These are phyloP conservation scores for Caenorhabditis angaria DNA, from an alignment of 2,888 invertebrate genomes.

Conservation along the genomic window DNA sequence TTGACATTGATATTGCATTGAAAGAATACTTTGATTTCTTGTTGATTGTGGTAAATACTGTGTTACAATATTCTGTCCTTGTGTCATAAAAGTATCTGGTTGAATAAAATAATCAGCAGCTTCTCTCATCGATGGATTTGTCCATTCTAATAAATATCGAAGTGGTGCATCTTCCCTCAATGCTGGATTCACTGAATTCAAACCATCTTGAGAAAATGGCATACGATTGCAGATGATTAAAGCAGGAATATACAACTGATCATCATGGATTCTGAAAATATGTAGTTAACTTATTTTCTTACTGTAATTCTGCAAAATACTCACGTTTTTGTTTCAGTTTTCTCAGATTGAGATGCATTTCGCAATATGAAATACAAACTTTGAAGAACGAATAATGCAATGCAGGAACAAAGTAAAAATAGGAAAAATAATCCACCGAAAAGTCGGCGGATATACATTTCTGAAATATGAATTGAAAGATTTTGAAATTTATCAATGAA, in stretches of 20 bases:
- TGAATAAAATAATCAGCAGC: slow-evolving; percentile 45
- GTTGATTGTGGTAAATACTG: slow-evolving; percentile 34
- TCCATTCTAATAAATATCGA: slow-evolving; percentile 61
- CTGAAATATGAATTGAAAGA: neutral
- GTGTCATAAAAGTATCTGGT: slow-evolving; percentile 31
- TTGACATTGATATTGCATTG: slow-evolving; percentile 57
- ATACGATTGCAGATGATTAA: slow-evolving; percentile 61
- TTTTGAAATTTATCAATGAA: neutral
- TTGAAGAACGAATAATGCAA: slow-evolving; percentile 57
- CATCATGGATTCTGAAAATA: slow-evolving; percentile 41
- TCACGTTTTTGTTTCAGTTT: slow-evolving; percentile 49
- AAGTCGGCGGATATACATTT: slow-evolving; percentile 28
- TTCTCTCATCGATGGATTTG: slow-evolving; percentile 50
- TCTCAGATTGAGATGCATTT: slow-evolving; percentile 46
- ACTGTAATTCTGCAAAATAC: slow-evolving; percentile 6
- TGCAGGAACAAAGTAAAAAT: slow-evolving; percentile 44
- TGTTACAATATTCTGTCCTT: slow-evolving; percentile 36
- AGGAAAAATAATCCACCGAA: slow-evolving; percentile 45
- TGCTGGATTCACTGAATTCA: slow-evolving; percentile 46
- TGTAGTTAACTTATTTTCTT: neutral
- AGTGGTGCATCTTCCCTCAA: slow-evolving; percentile 47
- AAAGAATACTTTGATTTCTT: slow-evolving; percentile 39
- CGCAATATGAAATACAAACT: slow-evolving; percentile 58
- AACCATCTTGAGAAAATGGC: slow-evolving; percentile 56
- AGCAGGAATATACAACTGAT: slow-evolving; percentile 51